Percentiles rank a stretch among this genome's conserved stretches.
phyloP scores from a whole-genome alignment of 2,113 vertebrate species.

The Leptocoma aspasia region DNA sequence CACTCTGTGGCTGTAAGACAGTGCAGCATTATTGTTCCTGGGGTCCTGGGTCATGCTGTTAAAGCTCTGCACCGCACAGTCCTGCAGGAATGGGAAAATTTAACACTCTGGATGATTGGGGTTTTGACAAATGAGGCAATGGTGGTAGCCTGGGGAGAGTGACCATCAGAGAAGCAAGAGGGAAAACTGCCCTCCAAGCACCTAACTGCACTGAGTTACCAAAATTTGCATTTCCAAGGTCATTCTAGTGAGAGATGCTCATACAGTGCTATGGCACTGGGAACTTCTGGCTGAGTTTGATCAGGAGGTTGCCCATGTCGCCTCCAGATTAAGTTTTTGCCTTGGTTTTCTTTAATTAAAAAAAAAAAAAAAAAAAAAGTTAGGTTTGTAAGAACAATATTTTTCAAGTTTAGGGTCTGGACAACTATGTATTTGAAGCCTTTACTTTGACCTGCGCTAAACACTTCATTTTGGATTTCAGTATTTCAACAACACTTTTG shows the following conservation, averaged over 20 bases:
- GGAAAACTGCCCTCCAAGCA: fast-evolving
- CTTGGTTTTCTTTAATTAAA: not conserved
- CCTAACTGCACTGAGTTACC: not conserved
- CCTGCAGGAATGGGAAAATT: not conserved
- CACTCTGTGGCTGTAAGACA: not conserved
- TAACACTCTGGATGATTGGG: not conserved
- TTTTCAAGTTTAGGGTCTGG: not conserved
- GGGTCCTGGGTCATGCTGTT: not conserved
- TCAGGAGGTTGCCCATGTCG: not conserved
- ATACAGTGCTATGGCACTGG: no score
- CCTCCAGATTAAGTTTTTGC: not conserved
- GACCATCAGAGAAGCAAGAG: not conserved
- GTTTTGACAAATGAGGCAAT: not conserved
- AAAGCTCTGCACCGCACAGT: not conserved
- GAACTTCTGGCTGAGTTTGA: not conserved
- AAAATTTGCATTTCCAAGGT: not conserved
- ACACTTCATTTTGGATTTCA: not conserved
- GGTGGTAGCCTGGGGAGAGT: not conserved
- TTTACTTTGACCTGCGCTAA: not conserved
- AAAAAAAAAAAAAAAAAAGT: not conserved
- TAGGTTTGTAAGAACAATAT: not conserved
- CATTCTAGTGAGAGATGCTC: not conserved
- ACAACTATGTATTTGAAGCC: not conserved
- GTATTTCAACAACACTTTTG: not conserved
- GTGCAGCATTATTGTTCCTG: not conserved